These are phyloP conservation scores for Nilaparvata lugens DNA, from an alignment of 1,140 invertebrate species.

Conservation along the genomic window DNA sequence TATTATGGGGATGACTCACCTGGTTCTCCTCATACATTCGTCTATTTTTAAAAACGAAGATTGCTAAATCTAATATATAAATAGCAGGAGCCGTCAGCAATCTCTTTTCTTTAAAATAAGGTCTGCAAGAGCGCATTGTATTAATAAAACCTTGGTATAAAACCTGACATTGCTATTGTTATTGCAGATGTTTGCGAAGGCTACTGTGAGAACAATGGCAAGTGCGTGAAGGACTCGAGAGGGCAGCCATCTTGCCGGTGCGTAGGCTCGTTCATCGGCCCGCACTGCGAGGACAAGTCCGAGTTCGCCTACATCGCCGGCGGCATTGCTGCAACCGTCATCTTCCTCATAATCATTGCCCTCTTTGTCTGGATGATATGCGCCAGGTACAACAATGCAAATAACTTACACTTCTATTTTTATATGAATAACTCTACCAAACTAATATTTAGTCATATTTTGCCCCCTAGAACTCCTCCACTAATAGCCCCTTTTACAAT, in stretches of 20 bases:
- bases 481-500: neutral
- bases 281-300: conserved; percentile 79
- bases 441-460: neutral
- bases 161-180: no score
- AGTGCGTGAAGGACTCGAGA: conserved; percentile 75
- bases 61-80: no score
- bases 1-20: no score
- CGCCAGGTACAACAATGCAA: conserved; percentile 53
- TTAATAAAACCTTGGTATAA: no score
- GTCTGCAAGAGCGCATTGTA: no score
- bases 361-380: conserved; percentile 96
- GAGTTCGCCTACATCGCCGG: conserved; percentile 92
- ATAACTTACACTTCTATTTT: no score
- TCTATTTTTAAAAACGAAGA: no score
- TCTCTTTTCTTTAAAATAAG: no score
- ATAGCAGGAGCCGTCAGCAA: no score
- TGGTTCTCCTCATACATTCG: no score
- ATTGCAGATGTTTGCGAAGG: conserved; percentile 73
- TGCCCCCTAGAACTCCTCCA: neutral
- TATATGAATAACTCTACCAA: no score
- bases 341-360: conserved; percentile 84
- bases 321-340: conserved; percentile 82
- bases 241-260: conserved; percentile 80
- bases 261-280: conserved; percentile 85
- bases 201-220: conserved; percentile 85